Base-by-base conservation (phyloP, 2,797 vertebrate genomes). In the Pseudopleuronectes americanus region DNA sequence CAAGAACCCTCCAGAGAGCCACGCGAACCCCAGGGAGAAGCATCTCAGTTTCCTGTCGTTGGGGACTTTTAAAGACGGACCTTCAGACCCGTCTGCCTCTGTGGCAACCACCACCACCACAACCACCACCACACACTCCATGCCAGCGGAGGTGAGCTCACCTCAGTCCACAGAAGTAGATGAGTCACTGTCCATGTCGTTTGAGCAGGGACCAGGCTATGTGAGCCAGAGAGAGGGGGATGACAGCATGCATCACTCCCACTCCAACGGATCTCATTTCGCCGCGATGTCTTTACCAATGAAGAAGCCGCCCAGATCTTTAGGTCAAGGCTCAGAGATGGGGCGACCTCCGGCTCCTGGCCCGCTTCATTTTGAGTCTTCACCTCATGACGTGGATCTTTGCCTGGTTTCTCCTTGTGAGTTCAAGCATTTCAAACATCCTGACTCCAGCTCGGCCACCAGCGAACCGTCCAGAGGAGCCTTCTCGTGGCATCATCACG, bases 81-180 rank as follows among this genome's bases (percentile, higher is more conserved):
- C 90, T 8, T 95, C 95, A 0, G 97, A 99, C 0, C 93, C 95
- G 0, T 98, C 97, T 0, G 96, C 96, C 0, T 96, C 96, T 0
- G 64, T 96, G 61, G 95, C 87, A 45, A 88, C 84, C 60, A 94
- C 93, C 33, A 47, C 45, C 45, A 45, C 43, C 43, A 57, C 56
- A 33, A 58, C 57, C 0, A 90, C 96, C 31, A 94, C 94, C 1
- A 95, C 94, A 19, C 94, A 94, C 81, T 99, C 98, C 0, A 91
- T 99, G 92, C 97, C 96, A 0, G 98, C 98, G 0, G 97, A 99
- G 89, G 96, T 98, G 76, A 96, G 97, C 48, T 99, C 98, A 0
- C 98, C 97, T 0, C 98, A 98, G 79, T 99, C 98, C 74, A 99
- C 98, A 0, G 98, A 99, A 83, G 96, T 99, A 36, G 97, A 99